Percentiles rank a stretch among this genome's conserved stretches.
These are phyloP conservation scores for Amblyopsis hoosieri DNA, from an alignment of 2,797 vertebrate species.

Conservation along the genomic window DNA sequence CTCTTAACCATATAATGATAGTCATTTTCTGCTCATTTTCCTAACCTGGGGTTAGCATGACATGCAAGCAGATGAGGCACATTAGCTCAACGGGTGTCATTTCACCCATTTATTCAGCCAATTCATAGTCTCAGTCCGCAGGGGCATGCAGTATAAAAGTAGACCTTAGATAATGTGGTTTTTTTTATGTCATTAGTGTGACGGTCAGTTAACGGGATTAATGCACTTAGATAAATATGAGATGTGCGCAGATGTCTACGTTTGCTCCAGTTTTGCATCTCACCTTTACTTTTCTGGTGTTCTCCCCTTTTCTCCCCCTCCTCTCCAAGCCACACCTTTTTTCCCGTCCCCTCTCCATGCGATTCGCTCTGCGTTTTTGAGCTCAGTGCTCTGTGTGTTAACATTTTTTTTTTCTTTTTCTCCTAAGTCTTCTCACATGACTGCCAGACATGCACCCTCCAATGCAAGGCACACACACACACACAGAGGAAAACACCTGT, in stretches of 20 bases:
- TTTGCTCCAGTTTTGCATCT: background rate
- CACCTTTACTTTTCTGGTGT: background rate
- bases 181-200: too few species aligned
- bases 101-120: too few species aligned
- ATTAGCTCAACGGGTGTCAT: too few species aligned
- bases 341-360: too few species aligned
- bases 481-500: constrained; percentile 36
- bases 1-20: background rate
- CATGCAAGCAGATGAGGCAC: constrained; percentile 15
- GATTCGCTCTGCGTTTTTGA: constrained; percentile 5
- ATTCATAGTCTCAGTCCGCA: too few species aligned
- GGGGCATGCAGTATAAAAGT: constrained; percentile 2
- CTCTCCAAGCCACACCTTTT: background rate
- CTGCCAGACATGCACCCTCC: constrained; percentile 10
- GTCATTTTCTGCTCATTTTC: constrained; percentile 37
- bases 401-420: too few species aligned
- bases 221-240: too few species aligned
- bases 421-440: constrained; percentile 67
- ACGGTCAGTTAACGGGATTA: too few species aligned
- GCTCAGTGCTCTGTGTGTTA: background rate
- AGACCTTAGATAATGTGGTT: background rate
- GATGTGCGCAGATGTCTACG: background rate
- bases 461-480: background rate
- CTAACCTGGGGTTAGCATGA: constrained; percentile 26
- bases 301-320: background rate